Evolutionary conservation across 1,140 invertebrate species (phyloP).

Genomic region (Coboldia fuscipes): DNA sequence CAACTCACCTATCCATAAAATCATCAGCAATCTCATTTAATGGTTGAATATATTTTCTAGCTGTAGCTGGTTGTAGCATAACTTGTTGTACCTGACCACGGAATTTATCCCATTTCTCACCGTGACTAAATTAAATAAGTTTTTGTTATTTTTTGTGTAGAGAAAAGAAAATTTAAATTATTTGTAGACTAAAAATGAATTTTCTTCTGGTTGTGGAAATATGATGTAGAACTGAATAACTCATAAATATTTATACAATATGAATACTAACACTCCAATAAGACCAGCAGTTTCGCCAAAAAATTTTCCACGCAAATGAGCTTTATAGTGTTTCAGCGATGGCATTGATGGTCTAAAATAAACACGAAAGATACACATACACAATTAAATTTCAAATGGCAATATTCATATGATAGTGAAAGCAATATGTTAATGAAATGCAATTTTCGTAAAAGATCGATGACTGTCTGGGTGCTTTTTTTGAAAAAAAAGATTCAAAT

Average conservation of each 20-base stretch:
- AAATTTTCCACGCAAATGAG: conserved; percentile 45
- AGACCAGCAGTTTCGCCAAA: conserved; percentile 49
- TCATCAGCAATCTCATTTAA: conserved; percentile 51
- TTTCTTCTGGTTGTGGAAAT: background rate
- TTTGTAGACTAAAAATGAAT: conserved; percentile 1
- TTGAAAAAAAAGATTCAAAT: too few species aligned
- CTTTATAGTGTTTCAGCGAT: conserved; percentile 56
- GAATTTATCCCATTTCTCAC: conserved; percentile 60
- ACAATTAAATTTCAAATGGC: too few species aligned
- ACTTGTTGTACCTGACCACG: conserved; percentile 63
- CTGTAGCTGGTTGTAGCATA: conserved; percentile 53
- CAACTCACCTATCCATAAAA: conserved; percentile 39
- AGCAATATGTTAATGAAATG: too few species aligned
- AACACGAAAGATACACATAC: too few species aligned
- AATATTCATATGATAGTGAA: too few species aligned
- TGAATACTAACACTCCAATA: conserved; percentile 49
- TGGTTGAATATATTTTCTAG: conserved; percentile 45
- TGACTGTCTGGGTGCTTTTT: too few species aligned
- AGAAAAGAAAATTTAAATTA: conserved; percentile 6
- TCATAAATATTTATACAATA: conserved; percentile 1
- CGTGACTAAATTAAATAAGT: conserved; percentile 37
- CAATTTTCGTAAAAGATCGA: background rate
- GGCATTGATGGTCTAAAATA: conserved; percentile 49
- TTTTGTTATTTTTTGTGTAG: too few species aligned
- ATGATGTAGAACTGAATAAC: background rate